Percentiles rank a stretch among this genome's conserved stretches.
Conservation (phyloP, 2,888 invertebrate species). For the Temnothorax rugatulus region DNA sequence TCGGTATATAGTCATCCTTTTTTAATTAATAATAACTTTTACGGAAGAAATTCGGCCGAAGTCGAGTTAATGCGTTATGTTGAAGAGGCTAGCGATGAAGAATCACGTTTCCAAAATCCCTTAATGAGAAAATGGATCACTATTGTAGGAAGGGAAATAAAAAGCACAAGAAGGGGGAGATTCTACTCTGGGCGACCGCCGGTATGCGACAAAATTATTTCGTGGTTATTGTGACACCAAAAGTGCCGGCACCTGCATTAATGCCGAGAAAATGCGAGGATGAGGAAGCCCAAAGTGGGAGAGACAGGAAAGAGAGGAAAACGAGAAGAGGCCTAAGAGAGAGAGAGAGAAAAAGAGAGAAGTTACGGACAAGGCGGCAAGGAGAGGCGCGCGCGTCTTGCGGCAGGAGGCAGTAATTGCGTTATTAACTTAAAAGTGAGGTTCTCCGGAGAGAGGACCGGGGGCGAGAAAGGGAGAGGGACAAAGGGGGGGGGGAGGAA, state of each 20-base stretch:
- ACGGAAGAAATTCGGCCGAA: background rate
- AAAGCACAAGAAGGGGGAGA: slow-evolving; percentile 12
- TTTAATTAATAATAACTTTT: background rate
- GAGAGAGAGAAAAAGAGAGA: background rate
- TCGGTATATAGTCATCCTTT: background rate
- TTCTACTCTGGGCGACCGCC: slow-evolving; percentile 65
- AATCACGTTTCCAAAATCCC: background rate
- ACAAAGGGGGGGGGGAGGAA: slow-evolving; percentile 55
- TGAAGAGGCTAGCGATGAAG: background rate
- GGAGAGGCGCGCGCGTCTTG: slow-evolving; percentile 70
- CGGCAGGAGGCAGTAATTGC: slow-evolving; percentile 80
- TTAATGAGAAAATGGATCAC: background rate
- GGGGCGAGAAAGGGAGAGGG: slow-evolving; percentile 58
- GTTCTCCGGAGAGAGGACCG: slow-evolving; percentile 69
- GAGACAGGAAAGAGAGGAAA: slow-evolving; percentile 18
- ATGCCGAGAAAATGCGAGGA: slow-evolving; percentile 61
- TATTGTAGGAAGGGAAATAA: background rate
- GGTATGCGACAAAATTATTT: slow-evolving; percentile 65
- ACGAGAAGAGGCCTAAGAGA: slow-evolving; percentile 19
- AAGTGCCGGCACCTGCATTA: slow-evolving; percentile 60
- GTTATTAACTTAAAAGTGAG: slow-evolving; percentile 82
- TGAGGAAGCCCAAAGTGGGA: slow-evolving; percentile 41
- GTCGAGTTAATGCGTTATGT: background rate
- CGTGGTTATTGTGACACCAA: slow-evolving; percentile 48
- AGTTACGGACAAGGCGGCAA: slow-evolving; percentile 35